Evolutionary conservation across 2,113 vertebrate genomes (phyloP).

Genomic region (Cochlearius cochlearius): DNA sequence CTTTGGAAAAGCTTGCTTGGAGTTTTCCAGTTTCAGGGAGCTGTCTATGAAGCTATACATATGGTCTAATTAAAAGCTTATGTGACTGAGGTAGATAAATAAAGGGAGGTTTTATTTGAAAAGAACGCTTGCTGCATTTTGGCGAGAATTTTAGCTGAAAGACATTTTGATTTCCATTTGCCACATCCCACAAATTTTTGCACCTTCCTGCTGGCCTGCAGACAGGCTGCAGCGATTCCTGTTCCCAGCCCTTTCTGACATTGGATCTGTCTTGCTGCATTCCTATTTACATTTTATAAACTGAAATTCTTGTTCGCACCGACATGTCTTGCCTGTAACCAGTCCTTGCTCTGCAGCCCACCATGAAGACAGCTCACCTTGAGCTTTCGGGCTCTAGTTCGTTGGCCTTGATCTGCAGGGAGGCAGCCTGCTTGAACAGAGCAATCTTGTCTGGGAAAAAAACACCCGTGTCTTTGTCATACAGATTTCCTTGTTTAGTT

Average conservation of each 20-base stretch:
- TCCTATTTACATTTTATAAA: neutral
- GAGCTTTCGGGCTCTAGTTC: neutral
- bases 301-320: neutral
- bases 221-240: neutral
- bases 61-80: conserved; percentile 43
- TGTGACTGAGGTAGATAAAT: neutral
- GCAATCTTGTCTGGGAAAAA: neutral
- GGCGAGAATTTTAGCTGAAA: neutral
- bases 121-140: conserved; percentile 18
- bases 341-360: neutral
- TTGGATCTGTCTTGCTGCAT: neutral
- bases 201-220: neutral
- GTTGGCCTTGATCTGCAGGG: neutral
- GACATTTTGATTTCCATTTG: neutral
- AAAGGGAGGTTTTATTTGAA: neutral
- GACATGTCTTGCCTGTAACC: neutral
- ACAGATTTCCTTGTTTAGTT: neutral
- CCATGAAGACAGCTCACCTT: neutral
- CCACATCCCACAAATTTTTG: neutral
- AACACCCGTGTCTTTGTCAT: neutral
- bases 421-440: neutral
- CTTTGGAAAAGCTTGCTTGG: conserved; percentile 16
- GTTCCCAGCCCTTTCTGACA: neutral
- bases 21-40: conserved; percentile 13
- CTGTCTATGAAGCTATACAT: neutral